Evolutionary conservation across 1,140 invertebrate genomes (phyloP).

Genomic region (Lasaia peninsularis): DNA sequence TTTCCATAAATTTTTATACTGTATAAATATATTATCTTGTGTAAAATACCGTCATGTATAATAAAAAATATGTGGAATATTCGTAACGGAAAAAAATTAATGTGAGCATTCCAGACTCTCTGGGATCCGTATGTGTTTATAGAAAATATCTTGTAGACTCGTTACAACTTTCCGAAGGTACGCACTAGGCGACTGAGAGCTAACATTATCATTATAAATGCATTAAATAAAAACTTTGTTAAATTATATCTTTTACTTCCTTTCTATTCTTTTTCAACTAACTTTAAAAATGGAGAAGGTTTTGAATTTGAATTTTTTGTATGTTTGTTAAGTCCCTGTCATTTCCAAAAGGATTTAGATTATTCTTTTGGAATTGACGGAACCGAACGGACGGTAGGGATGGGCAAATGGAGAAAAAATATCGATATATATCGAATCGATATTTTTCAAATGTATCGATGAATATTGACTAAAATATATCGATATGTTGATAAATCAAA

Average conservation of each 20-base stretch:
- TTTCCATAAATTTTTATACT: background rate
- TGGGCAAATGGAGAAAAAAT: no score
- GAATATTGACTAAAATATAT: no score
- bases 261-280: background rate
- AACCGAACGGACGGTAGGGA: no score
- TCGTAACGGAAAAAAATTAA: background rate
- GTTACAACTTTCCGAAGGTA: slow-evolving; percentile 75
- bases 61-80: background rate
- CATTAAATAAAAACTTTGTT: slow-evolving; percentile 76
- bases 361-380: no score
- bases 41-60: background rate
- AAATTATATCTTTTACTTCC: slow-evolving; percentile 54
- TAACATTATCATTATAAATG: slow-evolving; percentile 75
- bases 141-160: slow-evolving; percentile 31
- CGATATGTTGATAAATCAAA: no score
- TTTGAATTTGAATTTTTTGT: no score
- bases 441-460: no score
- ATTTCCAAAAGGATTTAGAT: no score
- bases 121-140: slow-evolving; percentile 3
- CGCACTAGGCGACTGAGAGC: slow-evolving; percentile 75
- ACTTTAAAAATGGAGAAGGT: no score
- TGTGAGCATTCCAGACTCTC: background rate
- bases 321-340: no score
- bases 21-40: background rate
- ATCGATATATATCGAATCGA: no score